Evolutionary conservation across 2,797 vertebrate species (phyloP), one percentile per base, ranked within the genome.

Genomic region (Hypotaenidia philippensis): DNA sequence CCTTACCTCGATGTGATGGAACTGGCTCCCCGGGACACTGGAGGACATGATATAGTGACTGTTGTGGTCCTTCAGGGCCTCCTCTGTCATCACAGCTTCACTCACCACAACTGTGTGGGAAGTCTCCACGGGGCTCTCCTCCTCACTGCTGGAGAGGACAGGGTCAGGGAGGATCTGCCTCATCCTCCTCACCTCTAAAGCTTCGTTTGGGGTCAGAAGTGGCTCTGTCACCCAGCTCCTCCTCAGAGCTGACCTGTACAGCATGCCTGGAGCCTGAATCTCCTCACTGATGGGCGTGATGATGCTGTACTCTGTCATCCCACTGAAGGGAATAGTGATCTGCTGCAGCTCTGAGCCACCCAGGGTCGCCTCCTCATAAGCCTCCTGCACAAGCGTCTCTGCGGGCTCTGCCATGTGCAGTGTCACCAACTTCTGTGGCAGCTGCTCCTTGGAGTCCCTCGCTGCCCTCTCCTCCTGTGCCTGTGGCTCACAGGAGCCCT

Each of bases 1-100:
- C 65, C 95, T 98, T 97, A 99, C 99, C 99, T 99, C 99, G 3
- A 98, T 89, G 36, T 99, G 98, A 86, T 99, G 99, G 55, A 99
- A 91, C 40, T 98, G 98, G 47, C 97, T 98, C 50, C 98, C 98
- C 1, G 97, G 76, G n/a, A 98, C 60, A 0, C 97, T 18, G 0
- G 99, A 98, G 1, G 98, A 98, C 90, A 99, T 93, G 96, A 99
- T 98, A 89, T 98, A 99, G 93, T 98, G 99, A 19, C 98, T 98
- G 89, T 96, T 97, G 13, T 94, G 94, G 70, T 98, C 98, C 94
- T 98, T 99, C 89, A 98, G 88, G 25, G 97, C 75, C 11, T 98
- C 98, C 22, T 98, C 98, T 3, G 95, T 95, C 85, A 98, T 96
- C 72, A 98, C 98, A 38, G 98, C 71, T 15, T 98, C 97, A 0